Conservation (phyloP, 2,888 invertebrate genomes). For the Dexiosoma caninum region DNA sequence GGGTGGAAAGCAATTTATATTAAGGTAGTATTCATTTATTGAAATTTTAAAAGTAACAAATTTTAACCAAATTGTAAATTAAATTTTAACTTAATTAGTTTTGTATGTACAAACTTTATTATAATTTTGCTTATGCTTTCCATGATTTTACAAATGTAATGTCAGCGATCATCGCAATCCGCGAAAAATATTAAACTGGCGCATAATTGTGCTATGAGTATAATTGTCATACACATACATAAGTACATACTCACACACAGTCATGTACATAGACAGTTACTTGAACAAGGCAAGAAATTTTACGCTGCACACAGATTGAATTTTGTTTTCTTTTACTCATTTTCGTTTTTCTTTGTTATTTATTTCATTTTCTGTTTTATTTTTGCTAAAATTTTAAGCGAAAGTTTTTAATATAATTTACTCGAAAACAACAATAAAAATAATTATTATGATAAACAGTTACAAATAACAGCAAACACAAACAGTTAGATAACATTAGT, state of each 20-base stretch:
- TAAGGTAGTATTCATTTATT: neutral
- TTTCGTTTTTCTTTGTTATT: neutral
- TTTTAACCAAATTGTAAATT: too few relatives aligned
- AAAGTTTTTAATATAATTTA: constrained; percentile 43
- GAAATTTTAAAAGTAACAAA: neutral
- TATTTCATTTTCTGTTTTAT: neutral
- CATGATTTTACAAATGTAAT: constrained; percentile 5
- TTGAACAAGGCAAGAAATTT: constrained; percentile 33
- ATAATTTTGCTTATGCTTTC: neutral
- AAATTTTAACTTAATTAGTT: too few relatives aligned
- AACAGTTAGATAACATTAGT: neutral
- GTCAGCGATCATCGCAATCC: neutral
- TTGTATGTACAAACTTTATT: too few relatives aligned
- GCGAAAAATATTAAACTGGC: neutral
- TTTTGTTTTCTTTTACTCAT: neutral
- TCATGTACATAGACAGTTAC: neutral
- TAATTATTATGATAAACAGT: constrained; percentile 33
- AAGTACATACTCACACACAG: neutral
- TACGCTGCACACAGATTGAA: neutral
- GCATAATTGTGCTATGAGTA: neutral
- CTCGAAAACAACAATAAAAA: constrained; percentile 16
- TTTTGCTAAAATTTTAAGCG: neutral
- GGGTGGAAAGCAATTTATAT: neutral
- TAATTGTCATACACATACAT: neutral
- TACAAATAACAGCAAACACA: neutral